Evolutionary conservation across 2,113 vertebrate species (phyloP).

Genomic region (Sphyrna mokarran): DNA sequence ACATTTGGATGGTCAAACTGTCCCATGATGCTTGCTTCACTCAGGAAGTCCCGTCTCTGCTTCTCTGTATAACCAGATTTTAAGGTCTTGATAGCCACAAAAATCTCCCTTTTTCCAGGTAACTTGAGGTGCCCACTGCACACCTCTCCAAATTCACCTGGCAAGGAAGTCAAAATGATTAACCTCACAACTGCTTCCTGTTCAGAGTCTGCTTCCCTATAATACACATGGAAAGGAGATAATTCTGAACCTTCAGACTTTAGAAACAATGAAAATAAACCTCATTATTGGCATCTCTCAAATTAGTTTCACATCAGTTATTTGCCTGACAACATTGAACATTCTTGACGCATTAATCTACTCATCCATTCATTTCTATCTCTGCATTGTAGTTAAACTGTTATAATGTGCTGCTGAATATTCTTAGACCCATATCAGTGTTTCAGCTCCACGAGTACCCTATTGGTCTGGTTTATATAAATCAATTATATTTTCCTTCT

Average conservation of each 20-base stretch:
- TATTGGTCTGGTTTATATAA: background rate
- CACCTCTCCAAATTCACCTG: slow-evolving; percentile 93
- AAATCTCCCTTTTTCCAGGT: slow-evolving; percentile 91
- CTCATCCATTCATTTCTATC: slow-evolving; percentile 81
- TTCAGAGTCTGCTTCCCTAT: background rate
- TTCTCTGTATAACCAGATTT: slow-evolving; percentile 95
- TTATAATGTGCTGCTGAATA: background rate
- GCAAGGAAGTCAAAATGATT: background rate
- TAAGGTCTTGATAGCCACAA: slow-evolving; percentile 93
- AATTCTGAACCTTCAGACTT: background rate
- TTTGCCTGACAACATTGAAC: slow-evolving; percentile 61
- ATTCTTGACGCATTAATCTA: slow-evolving; percentile 62
- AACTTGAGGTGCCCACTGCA: slow-evolving; percentile 91
- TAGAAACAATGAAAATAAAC: background rate
- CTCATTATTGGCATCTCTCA: slow-evolving; percentile 48
- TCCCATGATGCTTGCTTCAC: slow-evolving; percentile 96
- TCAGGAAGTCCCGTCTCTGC: slow-evolving; percentile 89
- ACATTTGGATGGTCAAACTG: slow-evolving; percentile 95
- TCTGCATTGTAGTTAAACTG: slow-evolving; percentile 83
- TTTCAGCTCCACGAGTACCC: slow-evolving; percentile 45
- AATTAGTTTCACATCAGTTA: slow-evolving; percentile 77
- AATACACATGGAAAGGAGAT: background rate
- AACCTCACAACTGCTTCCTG: background rate
- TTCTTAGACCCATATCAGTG: background rate
- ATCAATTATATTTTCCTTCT: background rate